These are phyloP conservation scores for Euphonia xanthogaster DNA, from an alignment of 2,797 vertebrate genomes.

Conservation along the genomic window DNA sequence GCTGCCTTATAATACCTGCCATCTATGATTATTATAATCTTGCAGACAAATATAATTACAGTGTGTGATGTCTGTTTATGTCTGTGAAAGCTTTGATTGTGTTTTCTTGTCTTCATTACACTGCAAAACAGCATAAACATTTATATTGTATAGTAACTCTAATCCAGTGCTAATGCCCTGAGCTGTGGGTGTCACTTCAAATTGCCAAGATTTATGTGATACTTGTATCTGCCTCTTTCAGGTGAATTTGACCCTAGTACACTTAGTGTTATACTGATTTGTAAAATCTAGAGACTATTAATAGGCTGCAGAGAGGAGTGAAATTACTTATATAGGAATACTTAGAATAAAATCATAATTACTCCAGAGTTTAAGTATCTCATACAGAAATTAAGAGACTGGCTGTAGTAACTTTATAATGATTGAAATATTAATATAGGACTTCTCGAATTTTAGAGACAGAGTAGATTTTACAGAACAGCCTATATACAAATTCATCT, in stretches of 20 bases:
- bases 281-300: constrained; percentile 6
- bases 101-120: constrained; percentile 70
- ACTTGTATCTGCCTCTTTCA: constrained; percentile 20
- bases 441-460: constrained; percentile 4
- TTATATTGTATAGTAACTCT: constrained; percentile 60
- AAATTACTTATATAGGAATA: not conserved
- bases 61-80: constrained; percentile 77
- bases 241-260: constrained; percentile 57
- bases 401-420: constrained; percentile 12
- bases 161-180: constrained; percentile 62
- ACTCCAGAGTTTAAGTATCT: not conserved
- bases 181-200: constrained; percentile 63
- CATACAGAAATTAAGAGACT: not conserved
- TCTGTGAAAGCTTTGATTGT: constrained; percentile 78
- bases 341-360: not conserved
- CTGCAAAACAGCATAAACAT: constrained; percentile 72
- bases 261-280: not conserved
- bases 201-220: constrained; percentile 58
- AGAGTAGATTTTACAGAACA: constrained; percentile 1
- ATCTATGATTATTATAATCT: constrained; percentile 78
- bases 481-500: constrained; percentile 25
- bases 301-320: not conserved
- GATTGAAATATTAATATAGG: constrained; percentile 32
- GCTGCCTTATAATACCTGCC: constrained; percentile 69
- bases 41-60: constrained; percentile 81